Evolutionary conservation across 2,797 vertebrate species (phyloP).

Genomic region (Siniperca undulata): DNA sequence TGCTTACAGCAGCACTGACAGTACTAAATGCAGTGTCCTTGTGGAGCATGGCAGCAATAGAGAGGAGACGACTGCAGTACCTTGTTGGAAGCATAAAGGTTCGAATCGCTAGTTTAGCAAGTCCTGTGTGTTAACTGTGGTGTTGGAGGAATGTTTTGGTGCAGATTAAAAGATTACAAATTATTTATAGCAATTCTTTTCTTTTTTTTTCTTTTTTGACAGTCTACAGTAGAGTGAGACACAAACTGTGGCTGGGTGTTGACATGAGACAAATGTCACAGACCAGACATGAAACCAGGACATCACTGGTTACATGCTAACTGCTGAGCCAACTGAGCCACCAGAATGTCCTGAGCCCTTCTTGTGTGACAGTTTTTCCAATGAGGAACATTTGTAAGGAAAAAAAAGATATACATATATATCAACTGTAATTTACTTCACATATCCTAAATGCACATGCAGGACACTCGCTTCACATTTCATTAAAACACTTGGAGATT

Average conservation of each 20-base stretch:
- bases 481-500: conserved; percentile 42
- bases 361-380: conserved; percentile 39
- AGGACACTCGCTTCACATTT: conserved; percentile 26
- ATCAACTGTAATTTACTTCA: conserved; percentile 14
- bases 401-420: background rate
- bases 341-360: conserved; percentile 40
- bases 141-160: background rate
- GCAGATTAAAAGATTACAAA: conserved; percentile 2
- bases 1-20: conserved; percentile 63
- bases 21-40: conserved; percentile 64
- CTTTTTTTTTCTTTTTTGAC: background rate
- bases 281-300: conserved; percentile 42
- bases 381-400: conserved; percentile 5
- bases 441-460: conserved; percentile 12
- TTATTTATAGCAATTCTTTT: background rate
- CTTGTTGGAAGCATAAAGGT: conserved; percentile 28
- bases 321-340: conserved; percentile 48
- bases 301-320: conserved; percentile 35
- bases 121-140: background rate
- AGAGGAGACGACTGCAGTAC: conserved; percentile 35
- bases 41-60: conserved; percentile 56
- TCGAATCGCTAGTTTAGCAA: conserved; percentile 27
- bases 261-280: conserved; percentile 49
- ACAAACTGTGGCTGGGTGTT: background rate
- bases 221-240: background rate